A percentile compares a stretch with the other conserved stretches of the same genome.
These are phyloP conservation scores for Entelurus aequoreus DNA, from an alignment of 2,113 vertebrate species.

Conservation along the genomic window DNA sequence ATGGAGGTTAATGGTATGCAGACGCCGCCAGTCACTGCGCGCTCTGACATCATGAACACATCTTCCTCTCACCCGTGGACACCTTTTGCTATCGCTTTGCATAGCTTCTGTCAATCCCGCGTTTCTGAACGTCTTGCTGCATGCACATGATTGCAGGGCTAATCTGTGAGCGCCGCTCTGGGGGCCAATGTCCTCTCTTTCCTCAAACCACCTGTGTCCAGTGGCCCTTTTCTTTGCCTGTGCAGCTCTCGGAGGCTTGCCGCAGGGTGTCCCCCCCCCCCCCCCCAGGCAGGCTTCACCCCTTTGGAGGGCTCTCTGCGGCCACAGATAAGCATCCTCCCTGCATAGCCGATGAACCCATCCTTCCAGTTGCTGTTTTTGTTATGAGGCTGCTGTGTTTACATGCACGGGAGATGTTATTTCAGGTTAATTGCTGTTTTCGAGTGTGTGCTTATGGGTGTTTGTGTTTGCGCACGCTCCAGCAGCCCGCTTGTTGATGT, in stretches of 20 bases:
- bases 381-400: slow-evolving; percentile 29
- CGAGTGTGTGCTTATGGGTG: slow-evolving; percentile 38
- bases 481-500: slow-evolving; percentile 54
- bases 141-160: slow-evolving; percentile 21
- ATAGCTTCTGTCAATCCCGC: slow-evolving; percentile 5
- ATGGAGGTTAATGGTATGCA: slow-evolving; percentile 61
- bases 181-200: slow-evolving; percentile 42
- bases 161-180: slow-evolving; percentile 26
- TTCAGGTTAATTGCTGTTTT: slow-evolving; percentile 61
- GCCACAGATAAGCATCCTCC: slow-evolving; percentile 57
- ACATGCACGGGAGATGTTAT: slow-evolving; percentile 45
- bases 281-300: slow-evolving; percentile 44
- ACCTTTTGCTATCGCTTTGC: slow-evolving; percentile 17
- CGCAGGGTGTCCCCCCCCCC: slow-evolving; percentile 32
- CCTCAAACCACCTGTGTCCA: slow-evolving; percentile 60
- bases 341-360: slow-evolving; percentile 17
- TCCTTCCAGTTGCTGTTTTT: slow-evolving; percentile 17
- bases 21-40: slow-evolving; percentile 47
- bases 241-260: slow-evolving; percentile 46
- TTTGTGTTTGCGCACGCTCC: slow-evolving; percentile 65
- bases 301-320: slow-evolving; percentile 49
- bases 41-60: slow-evolving; percentile 56
- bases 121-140: slow-evolving; percentile 1
- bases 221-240: slow-evolving; percentile 44
- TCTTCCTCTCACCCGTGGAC: slow-evolving; percentile 38